These are phyloP conservation scores for Orchesellides sinensis DNA, from an alignment of 2,888 invertebrate species.

Conservation along the genomic window DNA sequence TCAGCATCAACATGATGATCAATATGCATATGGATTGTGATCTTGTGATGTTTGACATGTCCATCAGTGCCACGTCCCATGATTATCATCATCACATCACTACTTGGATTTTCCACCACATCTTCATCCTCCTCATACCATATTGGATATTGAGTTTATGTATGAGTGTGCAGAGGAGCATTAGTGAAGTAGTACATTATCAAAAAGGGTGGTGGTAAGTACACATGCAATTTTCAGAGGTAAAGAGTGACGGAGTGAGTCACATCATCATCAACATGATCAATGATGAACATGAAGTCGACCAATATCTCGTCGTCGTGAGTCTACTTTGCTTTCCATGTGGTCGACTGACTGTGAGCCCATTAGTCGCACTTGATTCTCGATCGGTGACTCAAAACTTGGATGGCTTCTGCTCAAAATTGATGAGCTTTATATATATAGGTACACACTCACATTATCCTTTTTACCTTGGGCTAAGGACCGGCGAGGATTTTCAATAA, in stretches of 20 bases:
- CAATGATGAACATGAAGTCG: not conserved
- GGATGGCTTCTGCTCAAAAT: constrained; percentile 48
- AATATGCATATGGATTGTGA: not conserved
- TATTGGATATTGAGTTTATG: not conserved
- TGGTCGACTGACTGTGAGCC: constrained; percentile 29
- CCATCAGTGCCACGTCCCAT: constrained; percentile 10
- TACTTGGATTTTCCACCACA: not conserved
- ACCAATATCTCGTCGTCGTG: not conserved
- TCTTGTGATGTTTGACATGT: constrained; percentile 17
- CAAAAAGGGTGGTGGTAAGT: too few species aligned
- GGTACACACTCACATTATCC: too few species aligned
- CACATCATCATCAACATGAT: not conserved
- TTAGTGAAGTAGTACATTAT: too few species aligned
- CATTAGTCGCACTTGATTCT: constrained; percentile 63
- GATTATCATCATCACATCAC: not conserved
- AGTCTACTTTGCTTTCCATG: constrained; percentile 1
- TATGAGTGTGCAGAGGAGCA: too few species aligned
- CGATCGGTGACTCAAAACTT: constrained; percentile 34
- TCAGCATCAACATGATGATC: not conserved
- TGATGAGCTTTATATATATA: too few species aligned
- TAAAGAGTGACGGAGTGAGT: not conserved
- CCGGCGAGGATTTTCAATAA: too few species aligned
- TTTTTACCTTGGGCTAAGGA: too few species aligned
- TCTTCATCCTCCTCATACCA: not conserved
- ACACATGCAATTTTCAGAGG: not conserved